These are phyloP conservation scores for Liparis tanakae DNA, from an alignment of 2,797 vertebrate genomes.

Conservation along the genomic window DNA sequence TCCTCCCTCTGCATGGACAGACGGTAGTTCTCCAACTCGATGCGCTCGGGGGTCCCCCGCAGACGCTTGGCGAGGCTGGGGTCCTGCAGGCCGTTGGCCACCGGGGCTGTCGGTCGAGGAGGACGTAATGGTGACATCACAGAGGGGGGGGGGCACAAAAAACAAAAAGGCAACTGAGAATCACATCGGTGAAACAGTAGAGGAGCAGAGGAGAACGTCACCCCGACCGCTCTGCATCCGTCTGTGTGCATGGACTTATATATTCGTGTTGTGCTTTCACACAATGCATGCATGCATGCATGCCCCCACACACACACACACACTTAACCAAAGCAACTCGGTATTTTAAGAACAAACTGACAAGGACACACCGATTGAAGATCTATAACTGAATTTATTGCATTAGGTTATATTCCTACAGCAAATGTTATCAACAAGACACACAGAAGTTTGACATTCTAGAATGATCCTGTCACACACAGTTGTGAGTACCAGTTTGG, in stretches of 20 bases:
- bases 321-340: constrained; percentile 3
- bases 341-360: constrained; percentile 67
- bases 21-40: constrained; percentile 97
- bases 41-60: constrained; percentile 93
- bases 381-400: constrained; percentile 78
- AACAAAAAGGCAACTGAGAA: constrained; percentile 59
- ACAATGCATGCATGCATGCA: neutral
- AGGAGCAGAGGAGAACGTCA: neutral
- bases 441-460: constrained; percentile 54
- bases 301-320: neutral
- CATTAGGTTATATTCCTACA: constrained; percentile 67
- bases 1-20: constrained; percentile 91
- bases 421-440: constrained; percentile 56
- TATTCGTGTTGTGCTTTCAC: neutral
- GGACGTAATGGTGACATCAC: neutral
- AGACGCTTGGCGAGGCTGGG: constrained; percentile 91
- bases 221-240: neutral
- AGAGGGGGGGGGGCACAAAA: neutral
- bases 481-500: constrained; percentile 53
- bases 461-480: constrained; percentile 36
- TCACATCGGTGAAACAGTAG: constrained; percentile 44
- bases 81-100: constrained; percentile 91
- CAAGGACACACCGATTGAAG: constrained; percentile 71
- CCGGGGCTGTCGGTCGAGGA: constrained; percentile 75
- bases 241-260: neutral